Evolutionary conservation across 2,888 invertebrate species (phyloP).

Genomic region (Lasioglossum morio): DNA sequence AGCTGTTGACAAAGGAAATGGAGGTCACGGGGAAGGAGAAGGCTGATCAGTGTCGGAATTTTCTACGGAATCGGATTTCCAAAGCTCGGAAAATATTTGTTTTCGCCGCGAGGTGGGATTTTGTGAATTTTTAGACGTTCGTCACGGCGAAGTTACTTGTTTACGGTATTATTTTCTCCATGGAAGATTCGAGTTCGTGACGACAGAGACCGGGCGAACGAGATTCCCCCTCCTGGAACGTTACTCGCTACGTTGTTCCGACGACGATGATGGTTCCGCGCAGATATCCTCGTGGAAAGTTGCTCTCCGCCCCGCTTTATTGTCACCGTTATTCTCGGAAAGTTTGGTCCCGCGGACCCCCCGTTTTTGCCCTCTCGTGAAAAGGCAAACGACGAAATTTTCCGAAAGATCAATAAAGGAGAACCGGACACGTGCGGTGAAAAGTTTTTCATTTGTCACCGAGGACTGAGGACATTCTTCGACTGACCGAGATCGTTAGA

Average conservation of each 20-base stretch:
- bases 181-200: background rate
- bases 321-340: conserved; percentile 35
- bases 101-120: background rate
- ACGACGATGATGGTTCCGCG: conserved; percentile 13
- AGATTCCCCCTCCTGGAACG: background rate
- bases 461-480: too few relatives aligned
- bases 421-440: background rate
- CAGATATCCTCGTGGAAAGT: conserved; percentile 31
- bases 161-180: conserved; percentile 2
- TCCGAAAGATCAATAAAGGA: conserved; percentile 51
- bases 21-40: background rate
- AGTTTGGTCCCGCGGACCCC: conserved; percentile 39
- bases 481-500: conserved; percentile 4
- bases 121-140: background rate
- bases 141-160: background rate
- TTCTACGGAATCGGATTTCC: background rate
- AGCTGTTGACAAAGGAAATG: background rate
- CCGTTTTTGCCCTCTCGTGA: conserved; percentile 41
- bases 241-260: background rate
- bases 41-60: background rate
- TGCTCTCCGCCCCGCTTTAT: conserved; percentile 14
- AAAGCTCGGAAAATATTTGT: background rate
- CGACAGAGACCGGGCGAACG: background rate
- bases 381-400: conserved; percentile 56
- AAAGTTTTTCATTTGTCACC: conserved; percentile 37